Percentiles rank a stretch among this genome's conserved stretches.
phyloP scores from a whole-genome alignment of 2,113 vertebrate genomes.

The Hyaena hyaena region DNA sequence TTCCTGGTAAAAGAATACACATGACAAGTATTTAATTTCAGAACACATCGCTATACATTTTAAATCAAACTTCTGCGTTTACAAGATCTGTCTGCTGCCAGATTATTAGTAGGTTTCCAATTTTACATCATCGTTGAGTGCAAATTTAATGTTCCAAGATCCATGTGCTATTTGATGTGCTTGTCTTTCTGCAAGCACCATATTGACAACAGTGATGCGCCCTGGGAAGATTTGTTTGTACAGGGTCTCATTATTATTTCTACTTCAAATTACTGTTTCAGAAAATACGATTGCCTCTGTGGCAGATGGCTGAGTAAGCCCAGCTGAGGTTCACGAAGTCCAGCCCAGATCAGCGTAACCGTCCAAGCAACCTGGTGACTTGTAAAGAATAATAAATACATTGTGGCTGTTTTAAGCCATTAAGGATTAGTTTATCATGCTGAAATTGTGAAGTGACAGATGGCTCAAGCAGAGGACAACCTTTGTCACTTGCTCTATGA shows the following conservation, averaged over 20 bases:
- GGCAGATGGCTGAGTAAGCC: neutral
- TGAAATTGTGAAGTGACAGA: rapidly evolving
- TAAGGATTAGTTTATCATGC: neutral
- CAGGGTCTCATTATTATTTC: neutral
- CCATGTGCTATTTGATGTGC: neutral
- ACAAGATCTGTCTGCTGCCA: neutral
- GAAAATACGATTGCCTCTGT: neutral
- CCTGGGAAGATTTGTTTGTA: neutral
- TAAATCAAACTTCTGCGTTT: neutral
- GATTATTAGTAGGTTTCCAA: constrained; percentile 33
- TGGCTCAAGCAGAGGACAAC: neutral
- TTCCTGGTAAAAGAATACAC: neutral
- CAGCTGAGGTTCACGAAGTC: neutral
- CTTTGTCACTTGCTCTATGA: neutral
- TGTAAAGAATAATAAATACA: neutral
- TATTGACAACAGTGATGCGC: neutral
- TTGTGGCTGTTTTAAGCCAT: neutral
- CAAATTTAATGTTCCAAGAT: neutral
- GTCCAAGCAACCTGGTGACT: neutral
- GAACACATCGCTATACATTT: neutral
- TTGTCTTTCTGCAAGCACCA: neutral
- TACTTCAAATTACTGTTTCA: neutral
- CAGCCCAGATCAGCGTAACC: neutral
- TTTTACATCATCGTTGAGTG: neutral
- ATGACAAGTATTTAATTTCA: neutral